Conservation (phyloP, 2,113 vertebrate genomes). For the Grantiella picta region DNA sequence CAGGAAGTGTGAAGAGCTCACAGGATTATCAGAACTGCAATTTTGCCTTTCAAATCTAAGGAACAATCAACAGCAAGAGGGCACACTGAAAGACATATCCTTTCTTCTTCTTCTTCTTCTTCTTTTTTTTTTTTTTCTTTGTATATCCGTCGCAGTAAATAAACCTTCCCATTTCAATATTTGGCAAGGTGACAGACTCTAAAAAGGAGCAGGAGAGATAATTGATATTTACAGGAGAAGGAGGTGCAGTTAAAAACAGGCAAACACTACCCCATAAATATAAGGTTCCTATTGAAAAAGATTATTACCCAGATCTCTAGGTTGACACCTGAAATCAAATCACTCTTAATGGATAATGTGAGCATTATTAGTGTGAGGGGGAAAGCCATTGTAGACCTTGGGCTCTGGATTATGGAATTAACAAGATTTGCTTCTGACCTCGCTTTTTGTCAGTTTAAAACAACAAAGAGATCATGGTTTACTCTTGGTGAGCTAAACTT, state of each 20-base stretch:
- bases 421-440: constrained; percentile 50
- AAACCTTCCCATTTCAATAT: constrained; percentile 61
- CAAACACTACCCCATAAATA: constrained; percentile 60
- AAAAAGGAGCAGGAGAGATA: constrained; percentile 62
- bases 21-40: not conserved
- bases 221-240: constrained; percentile 57
- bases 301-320: constrained; percentile 35
- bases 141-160: constrained; percentile 54
- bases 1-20: not conserved
- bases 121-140: not conserved
- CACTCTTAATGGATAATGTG: constrained; percentile 53
- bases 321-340: constrained; percentile 61
- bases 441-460: constrained; percentile 57
- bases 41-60: constrained; percentile 22
- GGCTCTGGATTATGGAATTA: constrained; percentile 42
- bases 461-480: constrained; percentile 46
- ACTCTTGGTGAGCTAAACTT: constrained; percentile 33
- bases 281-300: constrained; percentile 37
- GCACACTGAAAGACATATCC: not conserved
- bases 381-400: not conserved
- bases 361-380: not conserved
- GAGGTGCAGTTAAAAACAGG: constrained; percentile 63
- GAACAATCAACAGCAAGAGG: constrained; percentile 20
- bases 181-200: constrained; percentile 60
- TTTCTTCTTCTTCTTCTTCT: not conserved